These are phyloP conservation scores for Dolichoris vasculosae DNA, from an alignment of 1,140 invertebrate species.

Conservation along the genomic window DNA sequence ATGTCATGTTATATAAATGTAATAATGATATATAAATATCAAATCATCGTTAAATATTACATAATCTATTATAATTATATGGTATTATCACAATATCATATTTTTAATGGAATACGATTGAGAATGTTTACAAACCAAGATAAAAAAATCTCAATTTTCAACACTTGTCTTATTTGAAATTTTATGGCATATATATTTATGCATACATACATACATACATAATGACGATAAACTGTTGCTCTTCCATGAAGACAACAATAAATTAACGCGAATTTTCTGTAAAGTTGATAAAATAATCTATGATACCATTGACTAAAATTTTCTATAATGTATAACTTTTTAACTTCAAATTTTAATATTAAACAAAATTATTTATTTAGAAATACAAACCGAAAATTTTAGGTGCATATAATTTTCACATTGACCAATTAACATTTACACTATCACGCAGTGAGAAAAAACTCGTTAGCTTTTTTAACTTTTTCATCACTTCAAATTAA, in stretches of 20 bases:
- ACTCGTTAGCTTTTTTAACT: conserved; percentile 23
- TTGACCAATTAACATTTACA: not conserved
- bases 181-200: conserved; percentile 25
- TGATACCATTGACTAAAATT: not conserved
- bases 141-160: conserved; percentile 36
- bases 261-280: conserved; percentile 40
- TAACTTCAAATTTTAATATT: not conserved
- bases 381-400: not conserved
- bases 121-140: conserved; percentile 53
- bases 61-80: conserved; percentile 57
- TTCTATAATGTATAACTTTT: not conserved
- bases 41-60: conserved; percentile 48
- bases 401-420: not conserved
- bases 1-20: conserved; percentile 52
- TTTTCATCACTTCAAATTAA: conserved; percentile 44
- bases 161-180: conserved; percentile 47
- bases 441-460: conserved; percentile 22
- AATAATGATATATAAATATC: conserved; percentile 49
- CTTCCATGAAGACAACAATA: conserved; percentile 47
- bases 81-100: conserved; percentile 68
- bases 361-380: not conserved
- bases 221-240: conserved; percentile 40
- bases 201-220: conserved; percentile 35
- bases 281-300: conserved; percentile 38
- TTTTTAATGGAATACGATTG: conserved; percentile 66